phyloP scores from a whole-genome alignment of 2,113 vertebrate species.

The Microcebus murinus region DNA sequence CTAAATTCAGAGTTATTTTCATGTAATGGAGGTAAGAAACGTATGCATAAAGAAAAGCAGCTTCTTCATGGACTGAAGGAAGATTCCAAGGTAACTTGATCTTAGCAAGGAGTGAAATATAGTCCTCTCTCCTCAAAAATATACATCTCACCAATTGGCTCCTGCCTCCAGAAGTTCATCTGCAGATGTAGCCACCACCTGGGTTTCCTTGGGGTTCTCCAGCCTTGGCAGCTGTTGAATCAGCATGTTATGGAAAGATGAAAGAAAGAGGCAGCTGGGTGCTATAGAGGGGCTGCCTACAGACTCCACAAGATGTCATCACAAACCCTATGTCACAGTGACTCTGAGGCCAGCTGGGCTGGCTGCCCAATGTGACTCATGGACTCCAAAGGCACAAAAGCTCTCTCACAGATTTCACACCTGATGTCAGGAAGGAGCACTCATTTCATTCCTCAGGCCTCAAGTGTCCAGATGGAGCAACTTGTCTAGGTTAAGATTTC shows the following conservation, averaged over 20 bases:
- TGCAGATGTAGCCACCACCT: slow-evolving; percentile 41
- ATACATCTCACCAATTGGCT: not conserved
- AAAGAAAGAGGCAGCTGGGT: not conserved
- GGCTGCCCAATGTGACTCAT: not conserved
- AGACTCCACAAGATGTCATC: not conserved
- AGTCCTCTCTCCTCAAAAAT: not conserved
- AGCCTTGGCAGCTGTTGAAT: slow-evolving; percentile 22
- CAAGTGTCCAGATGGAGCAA: not conserved
- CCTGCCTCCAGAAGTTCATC: not conserved
- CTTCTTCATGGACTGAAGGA: not conserved
- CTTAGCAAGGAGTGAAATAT: slow-evolving; percentile 9
- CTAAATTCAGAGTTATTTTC: slow-evolving; percentile 37
- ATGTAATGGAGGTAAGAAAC: slow-evolving; percentile 48
- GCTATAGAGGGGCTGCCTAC: not conserved
- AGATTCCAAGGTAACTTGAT: not conserved
- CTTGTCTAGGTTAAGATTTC: not conserved
- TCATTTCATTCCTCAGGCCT: not conserved
- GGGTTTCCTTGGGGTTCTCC: not conserved
- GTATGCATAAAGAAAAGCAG: not conserved
- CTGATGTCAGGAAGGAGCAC: not conserved
- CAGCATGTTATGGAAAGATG: not conserved
- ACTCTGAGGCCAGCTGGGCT: not conserved
- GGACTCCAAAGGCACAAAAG: not conserved
- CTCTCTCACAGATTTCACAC: not conserved
- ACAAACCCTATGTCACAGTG: not conserved